Conservation (phyloP, 1,140 invertebrate species). For the Palaemon carinicauda region DNA sequence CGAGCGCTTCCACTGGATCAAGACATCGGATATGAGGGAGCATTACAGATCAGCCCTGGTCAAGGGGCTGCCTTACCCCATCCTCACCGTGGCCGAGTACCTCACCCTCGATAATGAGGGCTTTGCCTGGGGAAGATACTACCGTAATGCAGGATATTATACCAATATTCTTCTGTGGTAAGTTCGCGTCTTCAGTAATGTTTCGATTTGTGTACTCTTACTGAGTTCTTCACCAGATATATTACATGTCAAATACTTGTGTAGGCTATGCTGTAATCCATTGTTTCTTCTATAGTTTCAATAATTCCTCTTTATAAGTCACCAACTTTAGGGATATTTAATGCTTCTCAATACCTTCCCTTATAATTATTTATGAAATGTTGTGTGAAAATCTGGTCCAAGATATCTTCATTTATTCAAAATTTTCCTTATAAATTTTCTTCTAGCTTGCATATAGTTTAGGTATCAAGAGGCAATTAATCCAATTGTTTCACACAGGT, state of each 20-base stretch:
- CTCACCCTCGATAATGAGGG: conserved; percentile 95
- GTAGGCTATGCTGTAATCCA: not conserved
- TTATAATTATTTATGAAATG: too few relatives aligned
- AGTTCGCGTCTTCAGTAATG: conserved; percentile 59
- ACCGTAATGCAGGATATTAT: conserved; percentile 93
- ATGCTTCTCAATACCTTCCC: too few relatives aligned
- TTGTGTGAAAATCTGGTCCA: not conserved
- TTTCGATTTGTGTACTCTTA: not conserved
- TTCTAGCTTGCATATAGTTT: too few relatives aligned
- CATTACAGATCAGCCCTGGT: conserved; percentile 83
- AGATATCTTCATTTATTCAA: not conserved
- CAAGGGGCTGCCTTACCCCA: conserved; percentile 90
- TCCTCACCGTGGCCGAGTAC: conserved; percentile 95
- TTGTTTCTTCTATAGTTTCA: not conserved
- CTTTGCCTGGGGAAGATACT: conserved; percentile 94
- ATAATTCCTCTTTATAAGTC: too few relatives aligned
- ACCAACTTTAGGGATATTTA: too few relatives aligned
- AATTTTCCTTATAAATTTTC: too few relatives aligned
- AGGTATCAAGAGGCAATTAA: too few relatives aligned
- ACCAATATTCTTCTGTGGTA: conserved; percentile 90
- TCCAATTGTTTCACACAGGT: too few relatives aligned
- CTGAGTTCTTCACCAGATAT: too few relatives aligned
- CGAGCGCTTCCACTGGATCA: conserved; percentile 91
- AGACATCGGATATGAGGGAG: conserved; percentile 80
- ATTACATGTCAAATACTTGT: too few relatives aligned